These are phyloP conservation scores for Acipenser oxyrinchus DNA, from an alignment of 2,797 vertebrate genomes.

Conservation along the genomic window DNA sequence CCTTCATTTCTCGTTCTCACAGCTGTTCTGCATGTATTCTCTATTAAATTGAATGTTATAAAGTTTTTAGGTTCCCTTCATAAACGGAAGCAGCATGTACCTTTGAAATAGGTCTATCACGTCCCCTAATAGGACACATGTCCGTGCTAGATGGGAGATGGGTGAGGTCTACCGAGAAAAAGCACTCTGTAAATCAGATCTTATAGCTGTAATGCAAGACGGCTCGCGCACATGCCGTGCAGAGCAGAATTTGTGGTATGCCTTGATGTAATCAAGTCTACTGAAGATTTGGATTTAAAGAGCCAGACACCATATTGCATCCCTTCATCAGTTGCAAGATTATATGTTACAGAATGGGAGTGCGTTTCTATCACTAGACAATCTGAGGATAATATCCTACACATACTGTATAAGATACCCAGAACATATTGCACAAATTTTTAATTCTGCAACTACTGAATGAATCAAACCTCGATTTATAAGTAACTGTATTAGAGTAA, in stretches of 20 bases:
- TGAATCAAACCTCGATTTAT: no score
- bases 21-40: slow-evolving; percentile 32
- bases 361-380: background rate
- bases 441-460: no score
- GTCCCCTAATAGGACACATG: slow-evolving; percentile 16
- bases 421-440: no score
- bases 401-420: no score
- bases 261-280: slow-evolving; percentile 13
- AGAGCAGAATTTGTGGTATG: slow-evolving; percentile 16
- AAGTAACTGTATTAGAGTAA: no score
- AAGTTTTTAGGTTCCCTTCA: slow-evolving; percentile 32
- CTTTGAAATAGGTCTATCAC: slow-evolving; percentile 24
- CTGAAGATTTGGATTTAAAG: slow-evolving; percentile 14
- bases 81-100: slow-evolving; percentile 16
- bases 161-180: slow-evolving; percentile 6
- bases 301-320: slow-evolving; percentile 12
- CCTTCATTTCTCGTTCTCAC: background rate
- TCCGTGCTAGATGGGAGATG: slow-evolving; percentile 1
- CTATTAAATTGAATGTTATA: slow-evolving; percentile 27
- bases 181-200: slow-evolving; percentile 23
- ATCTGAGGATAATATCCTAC: no score
- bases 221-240: slow-evolving; percentile 3
- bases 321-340: slow-evolving; percentile 16
- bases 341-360: slow-evolving; percentile 4
- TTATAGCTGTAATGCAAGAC: slow-evolving; percentile 23